phyloP scores from a whole-genome alignment of 2,888 invertebrate genomes.

The Caenorhabditis imperialis region DNA sequence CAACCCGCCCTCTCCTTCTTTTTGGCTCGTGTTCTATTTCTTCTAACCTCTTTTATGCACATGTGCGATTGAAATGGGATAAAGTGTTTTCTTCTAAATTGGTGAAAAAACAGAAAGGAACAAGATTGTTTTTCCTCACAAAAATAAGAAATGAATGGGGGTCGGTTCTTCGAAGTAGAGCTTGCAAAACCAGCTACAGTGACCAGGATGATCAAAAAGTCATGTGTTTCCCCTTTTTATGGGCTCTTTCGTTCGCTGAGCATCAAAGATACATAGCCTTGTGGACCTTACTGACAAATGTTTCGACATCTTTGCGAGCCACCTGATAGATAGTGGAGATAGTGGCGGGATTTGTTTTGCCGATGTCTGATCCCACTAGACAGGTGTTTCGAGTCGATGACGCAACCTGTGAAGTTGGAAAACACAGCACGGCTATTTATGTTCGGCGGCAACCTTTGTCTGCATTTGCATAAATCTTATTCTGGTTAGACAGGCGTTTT shows the following conservation, averaged over 20 bases:
- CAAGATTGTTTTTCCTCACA: slow-evolving; percentile 17
- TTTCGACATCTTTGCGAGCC: too few relatives aligned
- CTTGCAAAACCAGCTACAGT: too few relatives aligned
- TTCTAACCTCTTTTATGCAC: slow-evolving; percentile 16
- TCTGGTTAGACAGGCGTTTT: too few relatives aligned
- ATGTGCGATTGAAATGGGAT: slow-evolving; percentile 44
- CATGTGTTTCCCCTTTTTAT: slow-evolving; percentile 10
- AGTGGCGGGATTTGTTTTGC: slow-evolving; percentile 41
- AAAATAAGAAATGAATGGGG: too few relatives aligned
- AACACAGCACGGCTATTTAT: slow-evolving; percentile 43
- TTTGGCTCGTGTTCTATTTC: neutral
- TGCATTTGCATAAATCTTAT: slow-evolving; percentile 35
- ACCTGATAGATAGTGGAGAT: too few relatives aligned
- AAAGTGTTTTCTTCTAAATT: slow-evolving; percentile 38
- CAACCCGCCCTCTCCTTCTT: slow-evolving; percentile 7
- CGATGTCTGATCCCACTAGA: slow-evolving; percentile 32
- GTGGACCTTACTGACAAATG: too few relatives aligned
- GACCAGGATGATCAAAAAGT: slow-evolving; percentile 32
- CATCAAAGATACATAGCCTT: too few relatives aligned
- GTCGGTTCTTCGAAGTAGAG: too few relatives aligned
- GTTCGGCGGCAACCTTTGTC: slow-evolving; percentile 15
- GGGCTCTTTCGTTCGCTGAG: too few relatives aligned
- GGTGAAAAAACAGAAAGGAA: slow-evolving; percentile 12
- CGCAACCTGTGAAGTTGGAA: neutral
- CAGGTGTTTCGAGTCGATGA: slow-evolving; percentile 44